phyloP scores from a whole-genome alignment of 2,113 vertebrate species.

The Pipra filicauda region DNA sequence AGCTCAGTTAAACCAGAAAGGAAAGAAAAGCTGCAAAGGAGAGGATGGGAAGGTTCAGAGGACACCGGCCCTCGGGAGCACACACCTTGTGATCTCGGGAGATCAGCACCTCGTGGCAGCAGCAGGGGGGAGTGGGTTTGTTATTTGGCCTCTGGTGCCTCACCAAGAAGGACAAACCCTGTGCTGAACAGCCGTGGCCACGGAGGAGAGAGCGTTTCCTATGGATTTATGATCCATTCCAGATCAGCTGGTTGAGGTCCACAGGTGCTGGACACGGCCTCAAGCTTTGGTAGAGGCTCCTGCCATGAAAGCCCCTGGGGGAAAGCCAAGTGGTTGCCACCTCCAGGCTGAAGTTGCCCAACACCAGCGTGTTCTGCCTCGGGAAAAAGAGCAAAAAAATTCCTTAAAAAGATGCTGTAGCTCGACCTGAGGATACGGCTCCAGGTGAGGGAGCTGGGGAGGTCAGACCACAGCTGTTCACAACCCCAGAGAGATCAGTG shows the following conservation, averaged over 20 bases:
- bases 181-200: rapidly evolving
- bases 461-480: not conserved
- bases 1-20: not conserved
- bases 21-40: not conserved
- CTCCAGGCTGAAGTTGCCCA: not conserved
- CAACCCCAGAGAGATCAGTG: not conserved
- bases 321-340: not conserved
- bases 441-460: not conserved
- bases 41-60: not conserved
- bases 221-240: rapidly evolving
- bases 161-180: not conserved
- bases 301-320: not conserved
- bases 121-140: rapidly evolving
- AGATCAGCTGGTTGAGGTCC: not conserved
- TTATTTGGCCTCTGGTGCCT: not conserved
- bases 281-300: not conserved
- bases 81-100: rapidly evolving
- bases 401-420: not conserved
- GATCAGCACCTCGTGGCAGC: not conserved
- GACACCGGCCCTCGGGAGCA: not conserved
- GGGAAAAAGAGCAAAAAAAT: not conserved
- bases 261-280: not conserved
- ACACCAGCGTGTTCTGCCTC: not conserved
- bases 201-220: not conserved
- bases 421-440: not conserved